These are phyloP conservation scores for Xenopus laevis DNA, from an alignment of 2,113 vertebrate genomes.

Conservation along the genomic window DNA sequence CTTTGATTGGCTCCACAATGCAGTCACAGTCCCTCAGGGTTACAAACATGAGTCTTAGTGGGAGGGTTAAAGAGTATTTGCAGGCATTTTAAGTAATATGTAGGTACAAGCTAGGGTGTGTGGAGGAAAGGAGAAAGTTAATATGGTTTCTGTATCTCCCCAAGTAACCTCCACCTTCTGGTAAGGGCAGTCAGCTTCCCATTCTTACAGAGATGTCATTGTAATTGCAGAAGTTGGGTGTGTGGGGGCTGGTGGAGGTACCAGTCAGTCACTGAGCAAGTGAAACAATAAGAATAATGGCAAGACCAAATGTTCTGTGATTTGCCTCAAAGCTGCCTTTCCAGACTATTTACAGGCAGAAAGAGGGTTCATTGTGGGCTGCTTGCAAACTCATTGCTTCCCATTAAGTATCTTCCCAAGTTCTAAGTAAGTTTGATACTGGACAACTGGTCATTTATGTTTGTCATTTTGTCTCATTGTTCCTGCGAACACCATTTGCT, in stretches of 20 bases:
- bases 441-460: background rate
- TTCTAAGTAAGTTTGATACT: background rate
- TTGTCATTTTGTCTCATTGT: background rate
- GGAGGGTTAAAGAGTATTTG: background rate
- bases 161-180: too few species aligned
- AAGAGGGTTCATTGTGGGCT: background rate
- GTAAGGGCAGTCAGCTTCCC: too few species aligned
- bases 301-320: background rate
- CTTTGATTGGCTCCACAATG: conserved; percentile 7
- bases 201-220: background rate
- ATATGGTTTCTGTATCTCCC: too few species aligned
- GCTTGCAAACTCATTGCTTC: background rate
- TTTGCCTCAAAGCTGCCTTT: background rate
- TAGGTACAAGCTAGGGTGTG: background rate
- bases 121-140: too few species aligned
- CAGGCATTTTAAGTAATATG: conserved; percentile 28
- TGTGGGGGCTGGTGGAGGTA: background rate
- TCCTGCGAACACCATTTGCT: background rate
- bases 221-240: background rate
- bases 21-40: conserved; percentile 25
- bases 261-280: background rate
- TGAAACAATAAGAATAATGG: background rate
- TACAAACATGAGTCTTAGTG: too few species aligned
- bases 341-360: background rate
- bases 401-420: background rate